These are phyloP conservation scores for Rhodeus uyekii DNA, from an alignment of 2,797 vertebrate genomes.

Conservation along the genomic window DNA sequence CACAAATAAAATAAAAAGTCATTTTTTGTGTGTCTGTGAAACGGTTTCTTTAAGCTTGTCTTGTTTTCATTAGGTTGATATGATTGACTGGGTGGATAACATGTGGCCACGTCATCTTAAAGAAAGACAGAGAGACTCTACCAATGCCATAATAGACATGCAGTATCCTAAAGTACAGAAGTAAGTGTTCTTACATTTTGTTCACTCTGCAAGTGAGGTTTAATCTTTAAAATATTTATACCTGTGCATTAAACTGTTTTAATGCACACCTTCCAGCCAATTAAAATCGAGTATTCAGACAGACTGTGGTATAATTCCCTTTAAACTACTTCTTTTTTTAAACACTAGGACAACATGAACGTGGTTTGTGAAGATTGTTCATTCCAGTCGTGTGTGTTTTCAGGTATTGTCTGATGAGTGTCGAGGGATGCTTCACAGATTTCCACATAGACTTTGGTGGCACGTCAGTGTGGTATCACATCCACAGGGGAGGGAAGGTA, in stretches of 20 bases:
- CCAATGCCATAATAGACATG: slow-evolving; percentile 96
- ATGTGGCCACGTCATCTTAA: slow-evolving; percentile 99
- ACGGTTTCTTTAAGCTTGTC: background rate
- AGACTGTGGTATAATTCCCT: background rate
- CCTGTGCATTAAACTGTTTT: background rate
- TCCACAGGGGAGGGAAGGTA: slow-evolving; percentile 96
- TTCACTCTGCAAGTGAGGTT: background rate
- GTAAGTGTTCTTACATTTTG: slow-evolving; percentile 76
- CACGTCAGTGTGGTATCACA: slow-evolving; percentile 98
- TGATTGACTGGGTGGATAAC: slow-evolving; percentile 98
- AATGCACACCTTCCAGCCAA: background rate
- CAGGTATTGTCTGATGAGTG: slow-evolving; percentile 98
- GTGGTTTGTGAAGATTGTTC: background rate
- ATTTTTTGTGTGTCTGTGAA: background rate
- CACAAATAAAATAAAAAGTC: no score
- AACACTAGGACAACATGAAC: background rate
- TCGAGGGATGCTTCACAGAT: slow-evolving; percentile 97
- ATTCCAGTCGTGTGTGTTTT: background rate
- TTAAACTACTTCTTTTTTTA: background rate
- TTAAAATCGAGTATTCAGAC: background rate
- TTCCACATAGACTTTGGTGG: slow-evolving; percentile 98
- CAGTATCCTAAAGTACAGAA: slow-evolving; percentile 99
- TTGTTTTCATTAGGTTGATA: slow-evolving; percentile 84
- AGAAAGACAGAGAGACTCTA: slow-evolving; percentile 95
- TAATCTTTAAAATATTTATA: background rate